A percentile compares a stretch with the other conserved stretches of the same genome.
Conservation (phyloP, 1,140 invertebrate genomes). For the Geopemphigus sp. region DNA sequence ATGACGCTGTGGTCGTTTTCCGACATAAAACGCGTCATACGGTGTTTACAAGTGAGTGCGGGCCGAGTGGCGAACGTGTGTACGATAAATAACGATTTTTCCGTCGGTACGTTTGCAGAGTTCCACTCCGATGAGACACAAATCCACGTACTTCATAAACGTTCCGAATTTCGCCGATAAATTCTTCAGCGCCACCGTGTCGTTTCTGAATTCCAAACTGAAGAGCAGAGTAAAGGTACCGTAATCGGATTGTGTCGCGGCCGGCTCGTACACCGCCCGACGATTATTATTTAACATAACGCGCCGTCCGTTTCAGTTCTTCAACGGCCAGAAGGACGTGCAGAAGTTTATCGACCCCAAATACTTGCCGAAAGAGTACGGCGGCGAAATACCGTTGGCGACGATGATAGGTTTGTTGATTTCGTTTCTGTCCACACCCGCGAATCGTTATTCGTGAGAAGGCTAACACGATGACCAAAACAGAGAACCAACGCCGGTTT, state of each 20-base stretch:
- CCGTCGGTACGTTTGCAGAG: too few relatives aligned
- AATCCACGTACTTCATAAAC: conserved; percentile 80
- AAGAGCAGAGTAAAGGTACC: conserved; percentile 69
- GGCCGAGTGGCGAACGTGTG: too few relatives aligned
- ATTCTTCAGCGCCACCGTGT: conserved; percentile 75
- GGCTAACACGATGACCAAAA: too few relatives aligned
- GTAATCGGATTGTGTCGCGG: not conserved
- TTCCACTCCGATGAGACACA: conserved; percentile 83
- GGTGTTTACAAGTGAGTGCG: conserved; percentile 72
- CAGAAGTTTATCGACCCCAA: conserved; percentile 67
- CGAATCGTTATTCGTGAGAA: too few relatives aligned
- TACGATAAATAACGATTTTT: too few relatives aligned
- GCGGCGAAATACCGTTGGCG: conserved; percentile 70
- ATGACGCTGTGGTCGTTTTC: conserved; percentile 76
- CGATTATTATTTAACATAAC: too few relatives aligned
- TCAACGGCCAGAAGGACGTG: conserved; percentile 68
- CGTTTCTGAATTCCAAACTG: conserved; percentile 77
- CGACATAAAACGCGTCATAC: conserved; percentile 73
- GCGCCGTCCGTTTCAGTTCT: conserved; percentile 60
- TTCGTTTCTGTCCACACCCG: too few relatives aligned
- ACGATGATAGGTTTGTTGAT: conserved; percentile 73
- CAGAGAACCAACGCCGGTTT: too few relatives aligned
- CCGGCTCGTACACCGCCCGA: too few relatives aligned
- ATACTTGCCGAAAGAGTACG: conserved; percentile 82
- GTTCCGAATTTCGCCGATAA: conserved; percentile 73